Conservation (phyloP, 2,888 invertebrate genomes). For the Perizoma flavofasciatum region DNA sequence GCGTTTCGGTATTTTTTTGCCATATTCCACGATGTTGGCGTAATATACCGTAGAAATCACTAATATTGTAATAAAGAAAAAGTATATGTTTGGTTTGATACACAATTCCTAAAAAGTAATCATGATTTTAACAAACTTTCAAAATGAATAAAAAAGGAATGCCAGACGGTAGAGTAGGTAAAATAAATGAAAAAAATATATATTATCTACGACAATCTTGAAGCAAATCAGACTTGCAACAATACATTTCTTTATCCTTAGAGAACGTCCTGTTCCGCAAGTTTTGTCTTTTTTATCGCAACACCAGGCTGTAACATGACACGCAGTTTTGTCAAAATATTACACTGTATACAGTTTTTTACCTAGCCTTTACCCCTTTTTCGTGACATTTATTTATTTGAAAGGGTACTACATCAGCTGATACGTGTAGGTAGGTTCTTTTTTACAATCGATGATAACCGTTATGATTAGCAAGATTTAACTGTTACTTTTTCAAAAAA, state of each 20-base stretch:
- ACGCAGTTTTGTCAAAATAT: constrained; percentile 79
- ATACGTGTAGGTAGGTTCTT: constrained; percentile 56
- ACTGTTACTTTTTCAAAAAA: too few relatives aligned
- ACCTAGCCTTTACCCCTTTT: constrained; percentile 63
- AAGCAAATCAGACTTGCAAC: constrained; percentile 9
- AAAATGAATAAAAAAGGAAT: too few relatives aligned
- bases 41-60: not conserved
- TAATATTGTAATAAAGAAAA: too few relatives aligned
- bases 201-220: constrained; percentile 5
- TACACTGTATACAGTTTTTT: constrained; percentile 69
- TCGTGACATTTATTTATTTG: constrained; percentile 41
- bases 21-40: constrained; percentile 38
- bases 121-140: too few relatives aligned
- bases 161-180: too few relatives aligned
- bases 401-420: constrained; percentile 64
- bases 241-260: constrained; percentile 13
- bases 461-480: constrained; percentile 46
- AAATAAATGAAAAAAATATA: not conserved
- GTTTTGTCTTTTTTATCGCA: constrained; percentile 41
- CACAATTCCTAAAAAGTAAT: too few relatives aligned
- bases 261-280: constrained; percentile 28
- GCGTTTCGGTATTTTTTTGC: constrained; percentile 32
- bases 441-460: constrained; percentile 64
- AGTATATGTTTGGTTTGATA: too few relatives aligned
- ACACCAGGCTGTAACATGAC: constrained; percentile 45